Evolutionary conservation across 2,113 vertebrate species (phyloP), one percentile per base, ranked within the genome.

Genomic region (Cochlearius cochlearius): DNA sequence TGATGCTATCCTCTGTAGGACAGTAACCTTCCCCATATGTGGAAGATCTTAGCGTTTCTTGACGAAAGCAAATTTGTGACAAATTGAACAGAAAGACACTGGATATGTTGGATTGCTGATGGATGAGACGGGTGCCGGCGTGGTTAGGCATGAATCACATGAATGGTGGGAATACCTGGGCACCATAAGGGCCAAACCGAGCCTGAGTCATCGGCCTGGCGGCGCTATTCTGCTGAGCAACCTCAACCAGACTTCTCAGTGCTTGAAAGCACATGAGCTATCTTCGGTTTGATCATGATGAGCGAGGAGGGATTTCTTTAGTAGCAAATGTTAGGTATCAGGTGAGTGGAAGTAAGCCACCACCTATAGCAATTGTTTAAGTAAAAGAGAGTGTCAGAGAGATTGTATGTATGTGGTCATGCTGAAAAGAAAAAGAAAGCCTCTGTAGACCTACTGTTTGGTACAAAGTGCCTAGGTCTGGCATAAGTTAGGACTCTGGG

Each of bases 371-470:
- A 34, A 32, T 41, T 43, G 27, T 76, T 23, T 26, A 2, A 67
- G 5, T 62, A 29, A 58, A 20, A 23, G 21, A 49, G 41, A 45
- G 11, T 29, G 5, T 4, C 1, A 12, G 50, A 49, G 30, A 39
- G 27, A 7, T 4, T 71, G 32, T 12, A 7, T 15, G 4, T 13
- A 0, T 5, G 25, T n/a, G 34, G 4, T 47, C 32, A 8, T 10
- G 59, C 34, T n/a, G 50, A 12, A 26, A 30, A 71, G 14, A 16
- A 49, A n/a, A 38, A n/a, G 18, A 66, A 77, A 45, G 22, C 27
- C 45, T 58, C 55, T 45, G 2, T 0, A 26, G 45, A 32, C 59
- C 47, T 56, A 8, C 6, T 52, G 4, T 14, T 77, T 34, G 41
- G 30, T 71, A 73, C 32, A 18, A 12, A 66, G 8, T 60, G 39